phyloP scores from a whole-genome alignment of 2,113 vertebrate species.

The Rhabdomys dilectus region DNA sequence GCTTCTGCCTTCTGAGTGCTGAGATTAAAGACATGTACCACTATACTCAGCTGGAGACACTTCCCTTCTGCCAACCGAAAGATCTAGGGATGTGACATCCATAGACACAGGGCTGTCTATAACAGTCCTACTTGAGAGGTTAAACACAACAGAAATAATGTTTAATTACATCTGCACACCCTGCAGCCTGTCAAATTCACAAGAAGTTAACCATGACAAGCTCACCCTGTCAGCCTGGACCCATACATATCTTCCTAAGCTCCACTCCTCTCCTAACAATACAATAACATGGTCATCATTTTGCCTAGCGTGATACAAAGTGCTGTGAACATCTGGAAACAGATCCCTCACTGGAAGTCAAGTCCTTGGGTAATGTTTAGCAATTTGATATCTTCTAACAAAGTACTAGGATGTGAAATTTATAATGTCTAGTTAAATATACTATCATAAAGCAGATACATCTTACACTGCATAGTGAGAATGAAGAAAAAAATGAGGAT shows the following conservation, averaged over 20 bases:
- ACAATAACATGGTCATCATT: background rate
- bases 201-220: background rate
- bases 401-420: background rate
- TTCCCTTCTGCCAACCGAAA: background rate
- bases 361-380: background rate
- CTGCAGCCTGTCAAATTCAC: background rate
- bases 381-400: background rate
- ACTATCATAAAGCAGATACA: background rate
- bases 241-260: background rate
- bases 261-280: background rate
- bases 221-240: background rate
- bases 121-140: background rate
- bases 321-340: background rate
- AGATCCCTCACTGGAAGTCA: background rate
- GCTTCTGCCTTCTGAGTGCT: background rate
- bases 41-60: background rate
- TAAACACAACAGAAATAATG: background rate
- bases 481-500: background rate
- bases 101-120: background rate
- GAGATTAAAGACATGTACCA: background rate
- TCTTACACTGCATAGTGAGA: background rate
- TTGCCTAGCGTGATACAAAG: background rate
- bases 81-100: background rate
- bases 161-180: background rate
- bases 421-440: background rate